These are phyloP conservation scores for Agrypnia vestita DNA, from an alignment of 1,140 invertebrate genomes.

Conservation along the genomic window DNA sequence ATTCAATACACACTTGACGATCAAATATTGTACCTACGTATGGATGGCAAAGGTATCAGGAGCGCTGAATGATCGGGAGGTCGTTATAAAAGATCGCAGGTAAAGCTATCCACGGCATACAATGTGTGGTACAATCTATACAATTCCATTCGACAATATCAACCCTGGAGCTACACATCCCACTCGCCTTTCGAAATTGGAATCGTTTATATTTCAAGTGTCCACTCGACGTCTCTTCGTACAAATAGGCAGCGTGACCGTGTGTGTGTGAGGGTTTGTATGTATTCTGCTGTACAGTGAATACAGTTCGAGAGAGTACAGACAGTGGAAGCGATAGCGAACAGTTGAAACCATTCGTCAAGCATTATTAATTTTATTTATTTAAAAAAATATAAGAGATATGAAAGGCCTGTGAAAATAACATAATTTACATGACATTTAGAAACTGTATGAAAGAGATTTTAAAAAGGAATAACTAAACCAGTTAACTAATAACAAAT, in stretches of 20 bases:
- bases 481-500: no score
- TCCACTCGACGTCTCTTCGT: constrained; percentile 54
- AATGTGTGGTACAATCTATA: constrained; percentile 58
- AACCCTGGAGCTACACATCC: constrained; percentile 59
- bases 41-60: constrained; percentile 41
- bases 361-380: no score
- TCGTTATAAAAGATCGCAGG: constrained; percentile 44
- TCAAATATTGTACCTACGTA: neutral
- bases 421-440: no score
- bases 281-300: constrained; percentile 29
- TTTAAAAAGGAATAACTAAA: no score
- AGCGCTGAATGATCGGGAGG: constrained; percentile 30
- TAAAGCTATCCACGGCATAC: constrained; percentile 39
- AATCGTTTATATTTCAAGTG: constrained; percentile 61
- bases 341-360: no score
- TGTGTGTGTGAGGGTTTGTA: constrained; percentile 26
- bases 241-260: constrained; percentile 51
- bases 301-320: constrained; percentile 47
- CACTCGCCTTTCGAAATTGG: constrained; percentile 60
- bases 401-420: no score
- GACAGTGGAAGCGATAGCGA: constrained; percentile 8
- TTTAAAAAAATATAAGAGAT: no score
- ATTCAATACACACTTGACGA: constrained; percentile 39
- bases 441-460: no score
- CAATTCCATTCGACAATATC: constrained; percentile 59